phyloP scores from a whole-genome alignment of 2,888 invertebrate genomes.

The Lithophane socia region DNA sequence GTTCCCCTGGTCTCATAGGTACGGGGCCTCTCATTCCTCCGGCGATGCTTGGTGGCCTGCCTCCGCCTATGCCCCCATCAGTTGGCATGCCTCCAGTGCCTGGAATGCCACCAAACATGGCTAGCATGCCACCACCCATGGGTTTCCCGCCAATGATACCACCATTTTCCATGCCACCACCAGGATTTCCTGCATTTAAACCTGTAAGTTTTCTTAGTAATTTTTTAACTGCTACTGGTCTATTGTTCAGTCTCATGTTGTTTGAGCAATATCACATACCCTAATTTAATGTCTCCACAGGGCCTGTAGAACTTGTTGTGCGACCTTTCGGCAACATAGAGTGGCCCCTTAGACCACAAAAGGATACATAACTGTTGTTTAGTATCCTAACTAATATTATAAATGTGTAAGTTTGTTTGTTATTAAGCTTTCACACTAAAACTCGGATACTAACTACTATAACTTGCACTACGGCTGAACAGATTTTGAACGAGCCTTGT shows the following conservation, averaged over 20 bases:
- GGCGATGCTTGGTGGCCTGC: conserved; percentile 84
- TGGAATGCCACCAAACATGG: conserved; percentile 84
- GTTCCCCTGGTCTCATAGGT: conserved; percentile 83
- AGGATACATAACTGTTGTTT: not conserved
- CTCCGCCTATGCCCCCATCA: conserved; percentile 88
- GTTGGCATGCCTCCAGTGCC: conserved; percentile 89
- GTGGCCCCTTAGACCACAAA: not conserved
- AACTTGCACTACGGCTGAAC: no score
- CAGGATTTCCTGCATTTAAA: conserved; percentile 92
- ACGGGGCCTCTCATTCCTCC: conserved; percentile 82
- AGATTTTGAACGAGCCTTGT: no score
- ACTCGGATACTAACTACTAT: no score
- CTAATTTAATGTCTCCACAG: not conserved
- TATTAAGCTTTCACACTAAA: no score
- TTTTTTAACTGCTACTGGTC: not conserved
- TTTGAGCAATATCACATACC: not conserved
- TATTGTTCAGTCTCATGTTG: fast-evolving
- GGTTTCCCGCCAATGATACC: conserved; percentile 92
- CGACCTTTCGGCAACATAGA: not conserved
- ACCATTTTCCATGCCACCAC: conserved; percentile 95
- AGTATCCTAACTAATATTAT: no score
- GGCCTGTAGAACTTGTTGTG: not conserved
- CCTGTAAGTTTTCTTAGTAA: conserved; percentile 69
- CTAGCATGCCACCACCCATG: conserved; percentile 87
- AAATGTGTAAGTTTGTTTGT: no score